Conservation (phyloP, 2,113 vertebrate species). For the Limnothrissa miodon region DNA sequence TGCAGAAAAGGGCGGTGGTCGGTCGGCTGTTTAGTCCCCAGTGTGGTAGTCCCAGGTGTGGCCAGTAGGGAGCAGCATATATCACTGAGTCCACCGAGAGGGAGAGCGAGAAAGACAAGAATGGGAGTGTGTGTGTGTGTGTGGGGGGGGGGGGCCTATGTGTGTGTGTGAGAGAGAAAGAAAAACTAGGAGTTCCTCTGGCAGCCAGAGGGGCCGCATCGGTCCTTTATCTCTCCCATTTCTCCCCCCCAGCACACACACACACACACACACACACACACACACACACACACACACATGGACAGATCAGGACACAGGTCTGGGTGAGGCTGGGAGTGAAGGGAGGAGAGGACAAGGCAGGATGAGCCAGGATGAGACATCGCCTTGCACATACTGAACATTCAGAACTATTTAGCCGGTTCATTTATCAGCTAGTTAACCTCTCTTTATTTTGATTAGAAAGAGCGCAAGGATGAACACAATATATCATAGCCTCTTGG, state of each 20-base stretch:
- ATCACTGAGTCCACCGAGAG: neutral
- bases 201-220: neutral
- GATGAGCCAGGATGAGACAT: slow-evolving; percentile 3
- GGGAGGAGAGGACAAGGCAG: neutral
- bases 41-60: neutral
- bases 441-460: neutral
- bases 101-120: neutral
- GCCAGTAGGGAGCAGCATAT: slow-evolving; percentile 38
- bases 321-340: neutral
- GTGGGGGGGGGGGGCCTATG: neutral
- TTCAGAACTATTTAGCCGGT: neutral
- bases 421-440: neutral
- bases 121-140: neutral
- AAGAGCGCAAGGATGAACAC: no score
- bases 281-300: no score
- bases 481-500: no score
- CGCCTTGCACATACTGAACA: neutral
- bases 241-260: neutral
- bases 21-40: neutral
- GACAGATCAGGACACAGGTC: neutral
- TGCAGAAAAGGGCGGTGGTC: neutral
- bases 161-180: neutral
- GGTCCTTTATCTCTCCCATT: neutral
- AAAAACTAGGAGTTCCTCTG: neutral
- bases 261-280: no score